Conservation (phyloP, 2,888 invertebrate genomes). For the Ennomos quercinarius region DNA sequence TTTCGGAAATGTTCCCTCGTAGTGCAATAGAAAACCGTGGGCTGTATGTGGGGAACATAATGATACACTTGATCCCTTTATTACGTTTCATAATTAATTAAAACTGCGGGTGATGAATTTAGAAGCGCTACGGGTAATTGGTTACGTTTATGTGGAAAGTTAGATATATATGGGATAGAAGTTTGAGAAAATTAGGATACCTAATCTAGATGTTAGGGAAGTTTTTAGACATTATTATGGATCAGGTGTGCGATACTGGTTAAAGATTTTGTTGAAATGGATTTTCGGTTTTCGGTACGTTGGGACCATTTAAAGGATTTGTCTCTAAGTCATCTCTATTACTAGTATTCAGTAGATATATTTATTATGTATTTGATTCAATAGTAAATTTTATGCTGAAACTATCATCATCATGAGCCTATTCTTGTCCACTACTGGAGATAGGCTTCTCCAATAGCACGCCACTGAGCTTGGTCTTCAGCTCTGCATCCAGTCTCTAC, state of each 20-base stretch:
- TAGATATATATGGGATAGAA: constrained; percentile 11
- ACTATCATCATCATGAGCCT: too few species aligned
- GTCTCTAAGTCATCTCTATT: too few species aligned
- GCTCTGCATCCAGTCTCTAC: too few species aligned
- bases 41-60: constrained; percentile 50
- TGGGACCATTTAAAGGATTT: too few species aligned
- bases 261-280: not conserved
- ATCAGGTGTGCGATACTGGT: not conserved
- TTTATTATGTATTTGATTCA: too few species aligned
- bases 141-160: constrained; percentile 39
- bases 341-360: too few species aligned
- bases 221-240: constrained; percentile 1
- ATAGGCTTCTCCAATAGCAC: too few species aligned
- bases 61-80: constrained; percentile 62
- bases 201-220: constrained; percentile 4
- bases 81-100: constrained; percentile 65
- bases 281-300: too few species aligned
- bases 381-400: too few species aligned
- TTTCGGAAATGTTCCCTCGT: constrained; percentile 53
- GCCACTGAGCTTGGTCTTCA: too few species aligned
- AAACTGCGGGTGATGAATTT: constrained; percentile 48
- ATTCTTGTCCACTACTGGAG: too few species aligned
- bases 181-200: constrained; percentile 15
- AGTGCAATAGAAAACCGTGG: constrained; percentile 53
- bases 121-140: constrained; percentile 41